These are phyloP conservation scores for Neocloeon triangulifer DNA, from an alignment of 1,140 invertebrate genomes.

Conservation along the genomic window DNA sequence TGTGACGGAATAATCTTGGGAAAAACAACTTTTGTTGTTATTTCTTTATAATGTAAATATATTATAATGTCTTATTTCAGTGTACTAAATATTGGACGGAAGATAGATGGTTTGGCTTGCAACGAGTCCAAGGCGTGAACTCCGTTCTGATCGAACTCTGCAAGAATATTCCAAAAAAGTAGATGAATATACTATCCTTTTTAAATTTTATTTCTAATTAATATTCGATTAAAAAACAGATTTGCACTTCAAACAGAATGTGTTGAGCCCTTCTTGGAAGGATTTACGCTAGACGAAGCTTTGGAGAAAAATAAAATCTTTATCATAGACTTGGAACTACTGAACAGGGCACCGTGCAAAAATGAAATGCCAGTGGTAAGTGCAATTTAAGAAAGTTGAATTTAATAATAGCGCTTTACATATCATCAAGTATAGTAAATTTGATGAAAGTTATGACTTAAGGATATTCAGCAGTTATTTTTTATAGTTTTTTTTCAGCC, in stretches of 20 bases:
- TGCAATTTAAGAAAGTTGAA: too few relatives aligned
- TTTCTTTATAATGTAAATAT: neutral
- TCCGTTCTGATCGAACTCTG: constrained; percentile 19
- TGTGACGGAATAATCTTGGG: neutral
- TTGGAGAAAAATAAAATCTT: constrained; percentile 21
- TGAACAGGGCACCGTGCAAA: constrained; percentile 15
- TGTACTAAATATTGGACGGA: constrained; percentile 12
- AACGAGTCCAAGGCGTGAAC: constrained; percentile 17
- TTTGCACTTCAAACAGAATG: constrained; percentile 19
- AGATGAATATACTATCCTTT: too few relatives aligned
- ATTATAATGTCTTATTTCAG: constrained; percentile 8
- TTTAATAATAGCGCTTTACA: too few relatives aligned
- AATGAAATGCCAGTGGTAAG: constrained; percentile 13
- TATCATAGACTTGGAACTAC: constrained; percentile 20
- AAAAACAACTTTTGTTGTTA: neutral
- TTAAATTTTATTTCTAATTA: too few relatives aligned
- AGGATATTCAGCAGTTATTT: too few relatives aligned
- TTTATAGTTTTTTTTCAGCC: too few relatives aligned
- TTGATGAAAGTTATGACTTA: too few relatives aligned
- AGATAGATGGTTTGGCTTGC: constrained; percentile 15
- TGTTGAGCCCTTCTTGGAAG: constrained; percentile 20
- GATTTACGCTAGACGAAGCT: constrained; percentile 17
- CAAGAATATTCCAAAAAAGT: constrained; percentile 19
- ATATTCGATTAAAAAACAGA: too few relatives aligned
- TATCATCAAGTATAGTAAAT: too few relatives aligned